A percentile compares a stretch with the other conserved stretches of the same genome.
These are phyloP conservation scores for Synergus gifuensis DNA, from an alignment of 2,888 invertebrate genomes.

Conservation along the genomic window DNA sequence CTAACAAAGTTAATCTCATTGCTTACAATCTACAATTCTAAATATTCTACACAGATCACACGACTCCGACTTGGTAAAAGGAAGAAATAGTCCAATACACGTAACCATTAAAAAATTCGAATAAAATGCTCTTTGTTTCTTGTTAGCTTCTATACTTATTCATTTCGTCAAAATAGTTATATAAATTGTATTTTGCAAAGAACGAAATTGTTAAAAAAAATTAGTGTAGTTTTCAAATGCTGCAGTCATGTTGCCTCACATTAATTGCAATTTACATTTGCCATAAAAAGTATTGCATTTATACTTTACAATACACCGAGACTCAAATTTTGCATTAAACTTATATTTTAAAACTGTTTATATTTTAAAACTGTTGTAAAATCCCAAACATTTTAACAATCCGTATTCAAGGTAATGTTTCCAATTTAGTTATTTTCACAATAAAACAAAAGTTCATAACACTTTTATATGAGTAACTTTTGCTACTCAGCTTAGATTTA, in stretches of 20 bases:
- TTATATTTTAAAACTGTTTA: too few species aligned
- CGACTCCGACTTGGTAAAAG: not conserved
- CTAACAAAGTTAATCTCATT: not conserved
- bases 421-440: too few species aligned
- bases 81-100: not conserved
- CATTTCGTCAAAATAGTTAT: not conserved
- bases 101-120: not conserved
- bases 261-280: not conserved
- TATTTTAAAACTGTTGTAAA: too few species aligned
- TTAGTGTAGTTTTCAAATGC: too few species aligned
- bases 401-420: too few species aligned
- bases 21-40: not conserved
- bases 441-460: too few species aligned
- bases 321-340: too few species aligned
- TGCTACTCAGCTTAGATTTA: not conserved
- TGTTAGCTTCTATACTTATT: not conserved
- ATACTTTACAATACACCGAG: too few species aligned
- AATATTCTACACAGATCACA: not conserved
- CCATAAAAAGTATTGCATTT: not conserved
- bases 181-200: not conserved
- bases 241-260: too few species aligned
- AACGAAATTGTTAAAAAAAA: not conserved
- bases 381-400: too few species aligned
- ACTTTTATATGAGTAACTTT: not conserved
- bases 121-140: not conserved